Evolutionary conservation across 1,140 invertebrate genomes (phyloP).

Genomic region (Leptopilina clavipes): DNA sequence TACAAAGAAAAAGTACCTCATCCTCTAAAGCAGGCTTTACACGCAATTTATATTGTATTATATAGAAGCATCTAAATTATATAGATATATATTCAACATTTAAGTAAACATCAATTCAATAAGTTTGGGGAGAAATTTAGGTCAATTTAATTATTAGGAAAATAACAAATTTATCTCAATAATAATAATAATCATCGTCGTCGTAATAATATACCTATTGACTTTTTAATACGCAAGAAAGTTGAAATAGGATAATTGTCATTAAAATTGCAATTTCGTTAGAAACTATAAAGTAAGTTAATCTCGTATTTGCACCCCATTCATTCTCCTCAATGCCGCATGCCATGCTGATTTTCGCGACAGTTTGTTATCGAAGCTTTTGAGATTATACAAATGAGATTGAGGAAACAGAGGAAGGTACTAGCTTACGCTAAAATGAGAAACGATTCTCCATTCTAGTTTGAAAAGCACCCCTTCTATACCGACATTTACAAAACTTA

Average conservation of each 20-base stretch:
- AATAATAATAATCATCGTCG: no score
- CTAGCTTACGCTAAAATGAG: slow-evolving; percentile 40
- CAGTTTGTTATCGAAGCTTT: slow-evolving; percentile 63
- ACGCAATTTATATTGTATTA: slow-evolving; percentile 2
- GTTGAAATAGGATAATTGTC: slow-evolving; percentile 68
- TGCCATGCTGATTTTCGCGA: slow-evolving; percentile 48
- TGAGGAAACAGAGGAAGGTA: slow-evolving; percentile 59
- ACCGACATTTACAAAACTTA: no score
- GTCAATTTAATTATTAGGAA: no score
- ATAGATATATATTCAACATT: no score
- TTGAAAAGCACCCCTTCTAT: no score
- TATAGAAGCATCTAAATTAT: not conserved
- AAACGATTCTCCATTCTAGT: not conserved
- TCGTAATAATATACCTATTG: no score
- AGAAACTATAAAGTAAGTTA: slow-evolving; percentile 60
- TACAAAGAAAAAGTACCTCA: slow-evolving; percentile 10
- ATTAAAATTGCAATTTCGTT: slow-evolving; percentile 66
- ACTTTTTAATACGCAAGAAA: slow-evolving; percentile 51
- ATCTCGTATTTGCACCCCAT: slow-evolving; percentile 43
- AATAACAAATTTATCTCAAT: no score
- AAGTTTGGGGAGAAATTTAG: no score
- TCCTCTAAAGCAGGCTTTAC: slow-evolving; percentile 1
- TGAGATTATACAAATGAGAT: slow-evolving; percentile 65
- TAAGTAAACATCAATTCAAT: no score
- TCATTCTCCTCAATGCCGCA: slow-evolving; percentile 40